Percentiles rank a stretch among this genome's conserved stretches.
Conservation (phyloP, 2,113 vertebrate species). For the Megaceryle torquata region DNA sequence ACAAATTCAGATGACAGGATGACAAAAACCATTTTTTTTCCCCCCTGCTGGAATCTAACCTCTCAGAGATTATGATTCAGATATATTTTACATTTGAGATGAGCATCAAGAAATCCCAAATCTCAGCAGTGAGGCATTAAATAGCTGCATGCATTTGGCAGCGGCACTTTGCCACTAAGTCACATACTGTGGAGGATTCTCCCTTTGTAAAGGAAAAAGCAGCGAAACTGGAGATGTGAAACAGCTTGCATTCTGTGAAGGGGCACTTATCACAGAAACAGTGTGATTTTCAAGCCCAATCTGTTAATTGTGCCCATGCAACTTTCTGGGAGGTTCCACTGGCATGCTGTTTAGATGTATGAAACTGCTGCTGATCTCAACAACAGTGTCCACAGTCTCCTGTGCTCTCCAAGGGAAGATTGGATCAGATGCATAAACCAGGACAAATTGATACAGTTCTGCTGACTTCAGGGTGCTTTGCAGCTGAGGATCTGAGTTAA, state of each 20-base stretch:
- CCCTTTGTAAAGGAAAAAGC: conserved; percentile 13
- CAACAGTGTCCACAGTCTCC: background rate
- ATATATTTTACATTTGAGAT: conserved; percentile 69
- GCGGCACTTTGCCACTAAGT: background rate
- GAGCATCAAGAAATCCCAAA: conserved; percentile 53
- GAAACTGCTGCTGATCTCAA: conserved; percentile 12
- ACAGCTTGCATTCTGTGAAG: conserved; percentile 12
- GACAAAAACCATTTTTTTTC: conserved; percentile 53
- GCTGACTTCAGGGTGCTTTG: conserved; percentile 26
- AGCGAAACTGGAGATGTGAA: background rate
- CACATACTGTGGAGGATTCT: conserved; percentile 29
- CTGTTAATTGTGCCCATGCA: conserved; percentile 38
- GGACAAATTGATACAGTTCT: conserved; percentile 36
- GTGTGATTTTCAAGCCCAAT: conserved; percentile 42
- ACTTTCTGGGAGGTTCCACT: background rate
- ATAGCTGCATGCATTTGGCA: conserved; percentile 32
- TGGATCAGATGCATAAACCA: background rate
- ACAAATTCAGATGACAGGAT: conserved; percentile 68
- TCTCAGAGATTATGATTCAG: conserved; percentile 47
- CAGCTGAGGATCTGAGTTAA: background rate
- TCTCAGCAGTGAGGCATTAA: conserved; percentile 49
- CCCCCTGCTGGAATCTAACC: conserved; percentile 51
- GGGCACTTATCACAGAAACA: conserved; percentile 38
- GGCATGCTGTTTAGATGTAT: background rate
- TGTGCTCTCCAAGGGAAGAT: background rate